These are phyloP conservation scores for Polyommatus icarus DNA, from an alignment of 2,888 invertebrate genomes.

Conservation along the genomic window DNA sequence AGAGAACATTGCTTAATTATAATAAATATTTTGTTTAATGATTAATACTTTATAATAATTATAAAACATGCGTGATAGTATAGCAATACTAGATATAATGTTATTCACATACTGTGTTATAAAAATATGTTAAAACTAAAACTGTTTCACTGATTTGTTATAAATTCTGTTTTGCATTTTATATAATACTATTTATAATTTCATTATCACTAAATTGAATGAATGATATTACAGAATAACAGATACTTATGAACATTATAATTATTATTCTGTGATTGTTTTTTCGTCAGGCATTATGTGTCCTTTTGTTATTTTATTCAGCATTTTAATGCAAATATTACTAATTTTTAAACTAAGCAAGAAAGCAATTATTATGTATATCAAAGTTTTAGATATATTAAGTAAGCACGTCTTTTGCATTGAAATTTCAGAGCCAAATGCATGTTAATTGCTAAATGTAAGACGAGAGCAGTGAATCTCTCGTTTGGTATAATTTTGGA, in stretches of 20 bases:
- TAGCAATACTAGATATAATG: background rate
- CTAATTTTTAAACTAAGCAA: background rate
- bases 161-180: background rate
- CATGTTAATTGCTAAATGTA: background rate
- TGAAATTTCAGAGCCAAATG: background rate
- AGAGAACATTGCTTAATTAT: background rate
- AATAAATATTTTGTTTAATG: background rate
- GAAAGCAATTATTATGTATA: background rate
- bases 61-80: background rate
- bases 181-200: background rate
- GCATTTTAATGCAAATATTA: no score
- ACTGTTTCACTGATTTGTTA: background rate
- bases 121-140: background rate
- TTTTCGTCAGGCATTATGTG: no score
- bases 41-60: background rate
- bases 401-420: background rate
- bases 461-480: background rate
- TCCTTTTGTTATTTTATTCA: no score
- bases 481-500: background rate
- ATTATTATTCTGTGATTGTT: background rate
- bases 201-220: background rate
- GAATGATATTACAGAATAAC: background rate
- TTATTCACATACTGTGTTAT: background rate
- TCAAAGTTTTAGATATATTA: background rate
- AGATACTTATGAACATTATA: background rate